Base-by-base conservation (phyloP, 2,888 invertebrate species). In the Mallateleia sp. region DNA sequence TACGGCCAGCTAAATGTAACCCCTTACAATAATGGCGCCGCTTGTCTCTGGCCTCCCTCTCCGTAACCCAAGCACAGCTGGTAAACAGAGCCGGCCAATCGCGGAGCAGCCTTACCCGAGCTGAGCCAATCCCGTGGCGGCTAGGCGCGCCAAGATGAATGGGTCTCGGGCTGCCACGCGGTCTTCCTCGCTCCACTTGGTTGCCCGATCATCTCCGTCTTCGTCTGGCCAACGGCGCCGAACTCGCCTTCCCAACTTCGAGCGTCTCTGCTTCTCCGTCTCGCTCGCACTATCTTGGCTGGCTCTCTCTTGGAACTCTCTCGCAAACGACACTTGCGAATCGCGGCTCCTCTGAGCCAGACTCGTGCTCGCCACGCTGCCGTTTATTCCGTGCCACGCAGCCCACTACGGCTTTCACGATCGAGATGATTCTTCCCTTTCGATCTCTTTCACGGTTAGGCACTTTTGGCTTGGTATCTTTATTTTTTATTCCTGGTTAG, bases 11-110 rank as follows among this genome's bases (percentile, higher is more conserved):
- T 95, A 94, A 93, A 94, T 95, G 95, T 95, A 95, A 95, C 95
- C 95, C 95, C 95, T 95, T 95, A 95, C 95, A 95, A 95, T 95
- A 95, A 95, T 95, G 95, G 95, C 95, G 95, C 95, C 95, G 94
- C 94, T 93, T 93, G 94, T 94, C 94, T 96, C 95, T 96, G 95
- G 91, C 95, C 96, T 95, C 95, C 95, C 95, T 88, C 95, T 95
- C 95, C 83, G 56, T 60, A 69, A 25, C 84, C 83, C 79, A 75
- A 85, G 84, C 85, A 88, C 96, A 95, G 95, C 96, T 95, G 96
- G 94, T 94, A 95, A 95, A 94, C 95, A 95, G 92, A 93, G 93
- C 90, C 92, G 92, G 92, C 94, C 94, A 94, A 94, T 94, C 93
- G 89, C 84, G 87, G 88, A 82, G 79, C 92, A 91, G 93, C 93